phyloP scores from a whole-genome alignment of 2,113 vertebrate species.

The Panthera uncia region DNA sequence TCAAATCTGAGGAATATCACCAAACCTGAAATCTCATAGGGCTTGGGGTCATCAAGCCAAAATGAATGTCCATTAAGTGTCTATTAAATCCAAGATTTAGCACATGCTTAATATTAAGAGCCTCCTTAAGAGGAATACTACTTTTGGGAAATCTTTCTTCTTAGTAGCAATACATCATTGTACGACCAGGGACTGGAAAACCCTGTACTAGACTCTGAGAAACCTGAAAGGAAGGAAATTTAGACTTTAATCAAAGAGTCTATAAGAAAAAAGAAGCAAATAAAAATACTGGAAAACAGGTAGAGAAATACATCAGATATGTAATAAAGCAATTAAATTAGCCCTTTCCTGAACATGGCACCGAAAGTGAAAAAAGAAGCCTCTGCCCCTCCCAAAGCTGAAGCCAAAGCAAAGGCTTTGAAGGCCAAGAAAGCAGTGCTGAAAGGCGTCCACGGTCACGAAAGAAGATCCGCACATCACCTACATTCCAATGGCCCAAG shows the following conservation, averaged over 20 bases:
- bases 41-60: background rate
- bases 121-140: background rate
- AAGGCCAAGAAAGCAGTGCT: no score
- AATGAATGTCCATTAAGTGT: background rate
- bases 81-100: background rate
- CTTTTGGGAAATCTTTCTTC: background rate
- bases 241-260: background rate
- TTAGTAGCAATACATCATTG: background rate
- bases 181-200: background rate
- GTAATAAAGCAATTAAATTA: background rate
- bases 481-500: no score
- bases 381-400: no score
- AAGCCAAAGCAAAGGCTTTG: no score
- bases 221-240: background rate
- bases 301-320: background rate
- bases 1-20: background rate
- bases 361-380: no score
- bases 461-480: no score
- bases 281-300: background rate
- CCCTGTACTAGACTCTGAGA: background rate
- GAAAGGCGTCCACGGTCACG: no score
- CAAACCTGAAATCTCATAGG: background rate
- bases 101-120: background rate
- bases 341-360: no score
- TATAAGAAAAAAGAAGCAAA: slow-evolving; percentile 33